phyloP scores from a whole-genome alignment of 2,888 invertebrate species.

The Elegia similella region DNA sequence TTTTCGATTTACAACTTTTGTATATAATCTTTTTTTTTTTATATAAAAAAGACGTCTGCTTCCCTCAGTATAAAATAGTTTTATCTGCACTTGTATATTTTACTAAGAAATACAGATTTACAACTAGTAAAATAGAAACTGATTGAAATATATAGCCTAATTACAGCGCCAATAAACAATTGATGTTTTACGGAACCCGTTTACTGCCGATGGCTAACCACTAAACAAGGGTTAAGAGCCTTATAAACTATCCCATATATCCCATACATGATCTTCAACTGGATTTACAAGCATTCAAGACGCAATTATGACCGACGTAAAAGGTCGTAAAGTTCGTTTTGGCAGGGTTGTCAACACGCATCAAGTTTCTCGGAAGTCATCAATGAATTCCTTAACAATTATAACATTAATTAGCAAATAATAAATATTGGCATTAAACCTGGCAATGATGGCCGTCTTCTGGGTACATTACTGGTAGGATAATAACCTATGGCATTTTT shows the following conservation, averaged over 20 bases:
- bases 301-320: conserved; percentile 35
- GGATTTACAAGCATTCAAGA: conserved; percentile 39
- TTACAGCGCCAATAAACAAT: neutral
- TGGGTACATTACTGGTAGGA: too few relatives aligned
- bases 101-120: neutral
- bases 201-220: neutral
- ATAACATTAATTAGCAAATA: too few relatives aligned
- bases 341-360: neutral
- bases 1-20: too few relatives aligned
- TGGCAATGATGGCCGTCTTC: too few relatives aligned
- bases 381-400: too few relatives aligned
- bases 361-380: too few relatives aligned
- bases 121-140: neutral
- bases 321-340: conserved; percentile 34
- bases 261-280: conserved; percentile 33
- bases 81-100: too few relatives aligned
- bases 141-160: neutral
- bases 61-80: too few relatives aligned
- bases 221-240: conserved; percentile 23
- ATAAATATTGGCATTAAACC: too few relatives aligned
- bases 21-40: too few relatives aligned
- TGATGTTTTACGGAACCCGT: neutral
- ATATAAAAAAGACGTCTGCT: too few relatives aligned
- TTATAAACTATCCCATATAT: conserved; percentile 32
- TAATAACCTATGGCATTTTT: too few relatives aligned